A percentile compares a stretch with the other conserved stretches of the same genome.
phyloP scores from a whole-genome alignment of 1,140 invertebrate genomes.

The Lamellibrachia luymesi region DNA sequence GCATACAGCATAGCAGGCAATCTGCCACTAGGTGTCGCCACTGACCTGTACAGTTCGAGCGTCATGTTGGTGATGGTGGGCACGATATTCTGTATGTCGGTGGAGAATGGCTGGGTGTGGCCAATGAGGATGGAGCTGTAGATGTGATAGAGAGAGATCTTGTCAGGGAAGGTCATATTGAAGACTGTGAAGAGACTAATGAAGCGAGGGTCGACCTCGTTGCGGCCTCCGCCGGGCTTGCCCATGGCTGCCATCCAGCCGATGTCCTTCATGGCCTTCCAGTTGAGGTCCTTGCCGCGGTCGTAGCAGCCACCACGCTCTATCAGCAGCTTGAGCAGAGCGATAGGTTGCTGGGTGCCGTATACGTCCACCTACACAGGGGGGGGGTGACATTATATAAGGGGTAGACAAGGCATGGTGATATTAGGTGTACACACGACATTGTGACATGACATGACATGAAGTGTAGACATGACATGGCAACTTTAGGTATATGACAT shows the following conservation, averaged over 20 bases:
- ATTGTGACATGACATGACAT: too few species aligned
- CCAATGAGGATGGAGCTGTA: conserved; percentile 76
- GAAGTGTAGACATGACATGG: too few species aligned
- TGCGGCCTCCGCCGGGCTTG: conserved; percentile 80
- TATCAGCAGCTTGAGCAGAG: conserved; percentile 79
- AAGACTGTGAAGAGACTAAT: conserved; percentile 84
- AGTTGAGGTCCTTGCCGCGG: conserved; percentile 82
- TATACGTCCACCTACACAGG: conserved; percentile 68
- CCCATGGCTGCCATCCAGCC: conserved; percentile 60
- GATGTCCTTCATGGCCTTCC: conserved; percentile 84
- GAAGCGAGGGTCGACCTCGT: conserved; percentile 85
- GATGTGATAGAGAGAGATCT: conserved; percentile 59
- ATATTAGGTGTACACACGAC: too few species aligned
- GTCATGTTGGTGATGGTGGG: conserved; percentile 73
- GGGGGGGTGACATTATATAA: too few species aligned
- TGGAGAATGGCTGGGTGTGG: conserved; percentile 70
- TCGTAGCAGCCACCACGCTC: conserved; percentile 85
- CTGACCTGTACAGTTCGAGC: conserved; percentile 76
- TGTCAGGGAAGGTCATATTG: conserved; percentile 79
- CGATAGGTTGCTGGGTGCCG: conserved; percentile 89
- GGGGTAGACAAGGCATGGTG: too few species aligned
- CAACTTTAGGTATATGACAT: too few species aligned
- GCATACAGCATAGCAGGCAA: not conserved
- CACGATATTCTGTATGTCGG: conserved; percentile 67
- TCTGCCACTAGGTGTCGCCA: not conserved